Evolutionary conservation across 2,888 invertebrate genomes (phyloP).

Genomic region (Caenorhabditis parvicauda): DNA sequence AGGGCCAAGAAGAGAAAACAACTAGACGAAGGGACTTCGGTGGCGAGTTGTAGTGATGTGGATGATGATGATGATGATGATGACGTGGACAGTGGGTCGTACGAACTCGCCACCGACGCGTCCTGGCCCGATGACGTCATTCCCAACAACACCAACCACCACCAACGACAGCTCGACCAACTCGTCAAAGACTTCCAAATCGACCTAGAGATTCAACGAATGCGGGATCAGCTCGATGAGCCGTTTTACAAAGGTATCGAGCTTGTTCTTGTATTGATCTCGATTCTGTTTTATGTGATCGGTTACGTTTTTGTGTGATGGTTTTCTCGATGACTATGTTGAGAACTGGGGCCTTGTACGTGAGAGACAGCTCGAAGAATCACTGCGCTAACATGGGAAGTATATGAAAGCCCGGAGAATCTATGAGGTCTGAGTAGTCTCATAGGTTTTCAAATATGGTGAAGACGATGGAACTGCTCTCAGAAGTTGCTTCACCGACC

Average conservation of each 20-base stretch:
- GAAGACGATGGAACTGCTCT: no score
- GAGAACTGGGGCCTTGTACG: no score
- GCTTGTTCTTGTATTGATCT: conserved; percentile 20
- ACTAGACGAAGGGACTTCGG: conserved; percentile 13
- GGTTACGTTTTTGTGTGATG: no score
- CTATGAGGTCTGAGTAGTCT: no score
- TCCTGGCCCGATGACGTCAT: background rate
- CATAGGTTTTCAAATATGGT: no score
- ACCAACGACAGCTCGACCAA: background rate
- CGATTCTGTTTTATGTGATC: no score
- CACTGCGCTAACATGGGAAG: no score
- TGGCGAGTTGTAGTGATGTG: conserved; percentile 12
- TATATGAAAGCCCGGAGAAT: no score
- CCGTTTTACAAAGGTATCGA: conserved; percentile 11
- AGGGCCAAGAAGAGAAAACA: conserved; percentile 32
- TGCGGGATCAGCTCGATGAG: conserved; percentile 1
- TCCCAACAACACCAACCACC: background rate
- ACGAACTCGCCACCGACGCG: no score
- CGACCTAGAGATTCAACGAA: conserved; percentile 1
- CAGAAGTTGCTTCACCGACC: no score
- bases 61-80: conserved; percentile 12
- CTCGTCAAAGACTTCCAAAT: background rate
- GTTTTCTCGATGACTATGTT: no score
- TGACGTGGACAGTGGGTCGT: conserved; percentile 6
- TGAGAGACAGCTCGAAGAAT: no score